Percentiles rank a stretch among this genome's conserved stretches.
These are phyloP conservation scores for Euplexia lucipara DNA, from an alignment of 2,888 invertebrate species.

Conservation along the genomic window DNA sequence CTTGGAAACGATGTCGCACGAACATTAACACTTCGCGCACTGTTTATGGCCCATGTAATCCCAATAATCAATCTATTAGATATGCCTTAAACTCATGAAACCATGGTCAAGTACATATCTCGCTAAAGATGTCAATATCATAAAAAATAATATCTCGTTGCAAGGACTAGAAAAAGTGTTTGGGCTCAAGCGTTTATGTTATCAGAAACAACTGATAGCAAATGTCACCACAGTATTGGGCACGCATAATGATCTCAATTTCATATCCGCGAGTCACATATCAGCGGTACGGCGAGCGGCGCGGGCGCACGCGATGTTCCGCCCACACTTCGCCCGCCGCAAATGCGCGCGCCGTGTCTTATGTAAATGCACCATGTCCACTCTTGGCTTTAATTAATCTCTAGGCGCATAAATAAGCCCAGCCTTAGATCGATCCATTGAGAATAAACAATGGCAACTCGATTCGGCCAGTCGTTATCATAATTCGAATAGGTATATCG, in stretches of 20 bases:
- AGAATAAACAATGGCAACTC: constrained; percentile 78
- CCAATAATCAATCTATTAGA: too few species aligned
- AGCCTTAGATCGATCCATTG: constrained; percentile 80
- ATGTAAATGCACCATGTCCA: constrained; percentile 90
- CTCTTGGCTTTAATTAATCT: constrained; percentile 89
- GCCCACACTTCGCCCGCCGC: constrained; percentile 83
- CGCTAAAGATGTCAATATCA: background rate
- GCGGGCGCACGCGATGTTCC: constrained; percentile 74
- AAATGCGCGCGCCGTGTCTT: constrained; percentile 90
- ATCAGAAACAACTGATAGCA: constrained; percentile 40
- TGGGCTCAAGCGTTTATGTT: constrained; percentile 7
- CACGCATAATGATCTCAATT: constrained; percentile 71
- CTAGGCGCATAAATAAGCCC: constrained; percentile 87
- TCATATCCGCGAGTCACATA: constrained; percentile 73
- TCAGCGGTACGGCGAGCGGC: constrained; percentile 56
- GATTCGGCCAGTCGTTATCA: constrained; percentile 44
- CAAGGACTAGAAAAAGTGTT: background rate
- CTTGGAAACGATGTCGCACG: too few species aligned
- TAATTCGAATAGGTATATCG: constrained; percentile 55
- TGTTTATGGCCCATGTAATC: too few species aligned
- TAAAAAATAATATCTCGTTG: background rate
- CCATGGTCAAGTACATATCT: too few species aligned
- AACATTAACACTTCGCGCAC: too few species aligned
- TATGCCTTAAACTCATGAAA: too few species aligned
- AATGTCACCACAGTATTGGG: constrained; percentile 43